Conservation (phyloP, 2,797 vertebrate species). For the Syngnathus acus region DNA sequence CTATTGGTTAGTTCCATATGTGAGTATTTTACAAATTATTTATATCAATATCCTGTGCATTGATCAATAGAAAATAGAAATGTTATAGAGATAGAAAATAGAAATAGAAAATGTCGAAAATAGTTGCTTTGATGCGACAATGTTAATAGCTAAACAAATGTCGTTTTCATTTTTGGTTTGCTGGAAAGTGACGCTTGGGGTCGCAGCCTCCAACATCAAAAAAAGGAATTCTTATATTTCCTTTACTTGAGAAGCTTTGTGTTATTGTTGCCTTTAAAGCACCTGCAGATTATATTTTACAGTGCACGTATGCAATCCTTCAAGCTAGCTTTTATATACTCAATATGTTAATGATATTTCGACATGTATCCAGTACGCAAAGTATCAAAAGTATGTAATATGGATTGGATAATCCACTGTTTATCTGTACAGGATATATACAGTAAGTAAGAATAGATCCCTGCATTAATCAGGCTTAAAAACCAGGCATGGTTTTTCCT, state of each 20-base stretch:
- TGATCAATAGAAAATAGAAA: no score
- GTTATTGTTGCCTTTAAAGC: background rate
- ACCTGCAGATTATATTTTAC: background rate
- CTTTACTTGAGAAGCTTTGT: no score
- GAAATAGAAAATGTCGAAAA: no score
- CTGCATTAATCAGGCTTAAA: conserved; percentile 41
- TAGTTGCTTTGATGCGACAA: no score
- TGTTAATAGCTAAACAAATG: no score
- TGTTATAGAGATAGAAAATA: no score
- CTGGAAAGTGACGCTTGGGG: no score
- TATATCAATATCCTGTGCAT: no score
- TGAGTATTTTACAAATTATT: no score
- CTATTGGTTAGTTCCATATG: no score
- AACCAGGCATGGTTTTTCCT: conserved; percentile 18
- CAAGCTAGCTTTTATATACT: conserved; percentile 19
- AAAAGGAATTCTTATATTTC: background rate
- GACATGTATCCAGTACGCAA: conserved; percentile 12
- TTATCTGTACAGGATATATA: conserved; percentile 20
- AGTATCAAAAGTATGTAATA: conserved; percentile 1
- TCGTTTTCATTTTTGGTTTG: no score
- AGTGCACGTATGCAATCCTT: background rate
- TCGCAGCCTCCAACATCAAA: background rate
- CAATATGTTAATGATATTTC: conserved; percentile 13
- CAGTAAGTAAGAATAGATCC: conserved; percentile 27
- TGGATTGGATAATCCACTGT: conserved; percentile 31